Evolutionary conservation across 2,888 invertebrate species (phyloP).

Genomic region (Trimorus sp.): DNA sequence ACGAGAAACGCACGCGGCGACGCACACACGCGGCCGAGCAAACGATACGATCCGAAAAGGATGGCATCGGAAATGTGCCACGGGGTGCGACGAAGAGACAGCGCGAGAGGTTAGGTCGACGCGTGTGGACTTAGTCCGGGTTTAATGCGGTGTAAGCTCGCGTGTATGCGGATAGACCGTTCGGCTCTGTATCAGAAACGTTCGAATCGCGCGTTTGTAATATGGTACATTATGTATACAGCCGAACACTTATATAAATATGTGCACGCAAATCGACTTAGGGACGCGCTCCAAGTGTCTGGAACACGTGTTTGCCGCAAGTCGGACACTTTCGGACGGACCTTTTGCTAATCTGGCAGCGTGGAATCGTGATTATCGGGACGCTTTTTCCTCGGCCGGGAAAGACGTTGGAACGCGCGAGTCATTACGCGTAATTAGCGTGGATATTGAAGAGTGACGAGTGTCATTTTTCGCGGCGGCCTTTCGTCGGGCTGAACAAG

Average conservation of each 20-base stretch:
- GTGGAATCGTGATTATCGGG: slow-evolving; percentile 28
- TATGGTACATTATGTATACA: slow-evolving; percentile 5
- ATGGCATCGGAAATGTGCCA: slow-evolving; percentile 49
- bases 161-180: slow-evolving; percentile 77
- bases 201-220: not conserved
- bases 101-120: slow-evolving; percentile 67
- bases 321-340: slow-evolving; percentile 31
- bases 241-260: slow-evolving; percentile 12
- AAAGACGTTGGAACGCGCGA: slow-evolving; percentile 5
- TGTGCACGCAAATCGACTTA: slow-evolving; percentile 2
- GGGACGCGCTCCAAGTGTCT: slow-evolving; percentile 65
- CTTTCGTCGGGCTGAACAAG: slow-evolving; percentile 43
- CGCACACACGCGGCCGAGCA: slow-evolving; percentile 57
- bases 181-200: slow-evolving; percentile 78
- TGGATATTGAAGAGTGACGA: slow-evolving; percentile 47
- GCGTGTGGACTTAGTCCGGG: slow-evolving; percentile 72
- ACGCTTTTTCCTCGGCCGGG: no score
- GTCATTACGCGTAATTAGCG: slow-evolving; percentile 49
- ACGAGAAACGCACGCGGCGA: slow-evolving; percentile 62
- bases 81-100: slow-evolving; percentile 40
- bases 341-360: not conserved
- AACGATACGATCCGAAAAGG: slow-evolving; percentile 58
- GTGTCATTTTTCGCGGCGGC: slow-evolving; percentile 51
- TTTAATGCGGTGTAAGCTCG: slow-evolving; percentile 76
- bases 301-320: slow-evolving; percentile 71